Evolutionary conservation across 2,888 invertebrate genomes (phyloP).

Genomic region (Opisthograptis luteolata): DNA sequence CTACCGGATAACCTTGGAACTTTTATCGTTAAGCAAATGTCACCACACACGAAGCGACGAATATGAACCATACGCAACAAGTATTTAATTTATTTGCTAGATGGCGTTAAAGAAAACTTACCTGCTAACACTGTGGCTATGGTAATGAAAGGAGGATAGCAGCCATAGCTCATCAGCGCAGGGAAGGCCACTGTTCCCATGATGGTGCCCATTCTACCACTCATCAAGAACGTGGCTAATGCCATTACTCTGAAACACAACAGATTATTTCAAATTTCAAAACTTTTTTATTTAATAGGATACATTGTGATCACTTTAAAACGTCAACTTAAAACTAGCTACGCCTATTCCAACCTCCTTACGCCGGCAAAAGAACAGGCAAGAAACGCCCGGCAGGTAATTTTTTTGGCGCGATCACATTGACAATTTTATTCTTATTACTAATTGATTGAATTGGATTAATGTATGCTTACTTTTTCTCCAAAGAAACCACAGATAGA

Average conservation of each 20-base stretch:
- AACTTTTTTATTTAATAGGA: no score
- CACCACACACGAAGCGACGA: not conserved
- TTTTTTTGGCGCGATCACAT: no score
- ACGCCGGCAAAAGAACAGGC: no score
- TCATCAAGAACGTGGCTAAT: constrained; percentile 88
- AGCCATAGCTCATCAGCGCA: constrained; percentile 86
- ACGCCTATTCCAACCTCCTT: no score
- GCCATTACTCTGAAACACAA: constrained; percentile 86
- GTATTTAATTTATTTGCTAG: not conserved
- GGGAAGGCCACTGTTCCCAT: constrained; percentile 89
- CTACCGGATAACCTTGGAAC: not conserved
- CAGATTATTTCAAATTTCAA: no score
- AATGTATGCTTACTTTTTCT: no score
- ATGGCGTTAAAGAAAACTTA: constrained; percentile 52
- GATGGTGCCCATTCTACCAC: constrained; percentile 88
- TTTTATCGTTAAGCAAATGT: not conserved
- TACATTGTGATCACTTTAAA: no score
- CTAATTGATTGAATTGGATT: no score
- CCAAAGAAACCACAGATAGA: no score
- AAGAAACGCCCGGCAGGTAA: no score
- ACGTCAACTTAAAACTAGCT: no score
- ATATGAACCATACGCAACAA: not conserved
- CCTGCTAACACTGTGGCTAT: constrained; percentile 86
- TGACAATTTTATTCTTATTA: no score
- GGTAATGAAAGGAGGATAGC: constrained; percentile 89